phyloP scores from a whole-genome alignment of 1,140 invertebrate genomes.

The Panulirus ornatus region DNA sequence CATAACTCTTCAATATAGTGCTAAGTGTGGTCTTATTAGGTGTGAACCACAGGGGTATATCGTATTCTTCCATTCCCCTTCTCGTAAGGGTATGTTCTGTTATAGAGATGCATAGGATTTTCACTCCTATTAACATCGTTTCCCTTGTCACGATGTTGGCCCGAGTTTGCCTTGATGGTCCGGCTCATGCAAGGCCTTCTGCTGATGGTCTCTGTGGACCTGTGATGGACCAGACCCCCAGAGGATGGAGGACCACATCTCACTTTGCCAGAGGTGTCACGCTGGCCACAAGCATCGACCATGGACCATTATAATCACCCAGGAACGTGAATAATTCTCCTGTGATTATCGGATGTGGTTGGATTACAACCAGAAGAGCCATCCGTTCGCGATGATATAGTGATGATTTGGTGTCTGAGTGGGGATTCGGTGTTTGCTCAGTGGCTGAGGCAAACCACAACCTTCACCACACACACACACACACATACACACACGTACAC shows the following conservation, averaged over 20 bases:
- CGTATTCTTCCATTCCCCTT: neutral
- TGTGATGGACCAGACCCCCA: too few species aligned
- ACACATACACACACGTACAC: neutral
- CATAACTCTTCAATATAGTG: neutral
- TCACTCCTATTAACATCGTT: neutral
- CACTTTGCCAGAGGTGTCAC: too few species aligned
- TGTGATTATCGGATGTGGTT: neutral
- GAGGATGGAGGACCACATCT: too few species aligned
- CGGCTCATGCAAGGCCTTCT: neutral
- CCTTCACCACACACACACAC: slow-evolving; percentile 1
- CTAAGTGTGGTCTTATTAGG: neutral
- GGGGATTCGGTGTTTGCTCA: neutral
- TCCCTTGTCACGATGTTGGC: neutral
- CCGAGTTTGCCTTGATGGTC: neutral
- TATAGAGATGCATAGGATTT: neutral
- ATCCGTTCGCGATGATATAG: neutral
- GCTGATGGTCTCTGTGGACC: too few species aligned
- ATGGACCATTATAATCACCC: too few species aligned
- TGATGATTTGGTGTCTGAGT: neutral
- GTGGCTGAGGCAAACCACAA: neutral
- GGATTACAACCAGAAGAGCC: neutral
- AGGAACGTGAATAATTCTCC: neutral
- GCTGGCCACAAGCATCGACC: too few species aligned
- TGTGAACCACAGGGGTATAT: neutral
- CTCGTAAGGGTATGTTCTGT: neutral